A percentile compares a stretch with the other conserved stretches of the same genome.
phyloP scores from a whole-genome alignment of 2,113 vertebrate genomes.

The Nerophis ophidion region DNA sequence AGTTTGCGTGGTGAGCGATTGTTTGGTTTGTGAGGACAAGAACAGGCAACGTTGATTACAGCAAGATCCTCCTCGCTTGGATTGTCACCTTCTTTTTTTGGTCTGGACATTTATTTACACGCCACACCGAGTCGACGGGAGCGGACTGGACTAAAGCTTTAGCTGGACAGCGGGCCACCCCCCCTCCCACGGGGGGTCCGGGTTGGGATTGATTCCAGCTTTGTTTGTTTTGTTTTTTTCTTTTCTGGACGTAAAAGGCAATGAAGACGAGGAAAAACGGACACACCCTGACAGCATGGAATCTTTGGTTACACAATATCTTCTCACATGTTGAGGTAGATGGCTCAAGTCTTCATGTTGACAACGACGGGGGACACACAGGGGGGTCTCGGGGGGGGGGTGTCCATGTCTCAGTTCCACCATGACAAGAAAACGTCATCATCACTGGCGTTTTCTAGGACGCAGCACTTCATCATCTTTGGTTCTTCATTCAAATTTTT shows the following conservation, averaged over 20 bases:
- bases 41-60: slow-evolving; percentile 76
- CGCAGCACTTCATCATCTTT: slow-evolving; percentile 63
- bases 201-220: slow-evolving; percentile 77
- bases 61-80: slow-evolving; percentile 76
- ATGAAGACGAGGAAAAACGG: slow-evolving; percentile 63
- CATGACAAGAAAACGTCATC: slow-evolving; percentile 17
- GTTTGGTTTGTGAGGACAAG: slow-evolving; percentile 54
- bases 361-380: slow-evolving; percentile 33
- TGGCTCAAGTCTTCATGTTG: slow-evolving; percentile 71
- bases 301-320: slow-evolving; percentile 78
- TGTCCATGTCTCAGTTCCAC: slow-evolving; percentile 71
- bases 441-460: slow-evolving; percentile 45
- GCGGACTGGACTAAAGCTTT: slow-evolving; percentile 60
- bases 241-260: slow-evolving; percentile 57
- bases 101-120: slow-evolving; percentile 67
- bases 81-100: slow-evolving; percentile 75
- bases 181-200: slow-evolving; percentile 30
- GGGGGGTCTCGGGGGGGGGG: slow-evolving; percentile 9
- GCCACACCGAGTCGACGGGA: slow-evolving; percentile 57
- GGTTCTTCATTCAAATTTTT: slow-evolving; percentile 38
- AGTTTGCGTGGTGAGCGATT: slow-evolving; percentile 66
- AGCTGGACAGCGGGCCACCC: slow-evolving; percentile 59
- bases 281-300: slow-evolving; percentile 74
- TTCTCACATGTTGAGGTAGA: slow-evolving; percentile 79
- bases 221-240: slow-evolving; percentile 64